Conservation (phyloP, 1,140 invertebrate genomes). For the Eulimnadia texana region DNA sequence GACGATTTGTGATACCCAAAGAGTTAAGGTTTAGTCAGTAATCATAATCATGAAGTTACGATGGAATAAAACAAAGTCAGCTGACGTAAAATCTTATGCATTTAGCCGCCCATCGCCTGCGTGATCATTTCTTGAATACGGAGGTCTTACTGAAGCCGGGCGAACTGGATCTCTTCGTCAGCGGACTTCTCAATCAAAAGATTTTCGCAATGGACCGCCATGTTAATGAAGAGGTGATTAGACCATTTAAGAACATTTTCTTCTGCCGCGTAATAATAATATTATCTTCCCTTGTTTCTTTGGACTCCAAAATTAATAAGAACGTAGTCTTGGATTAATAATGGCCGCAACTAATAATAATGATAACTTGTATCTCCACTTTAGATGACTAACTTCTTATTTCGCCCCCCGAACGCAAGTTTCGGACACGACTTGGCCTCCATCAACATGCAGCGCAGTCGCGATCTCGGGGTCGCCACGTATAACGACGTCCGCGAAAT, state of each 20-base stretch:
- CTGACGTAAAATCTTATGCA: too few species aligned
- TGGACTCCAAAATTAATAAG: background rate
- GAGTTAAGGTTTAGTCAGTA: background rate
- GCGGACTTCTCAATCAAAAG: constrained; percentile 36
- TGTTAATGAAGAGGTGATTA: constrained; percentile 33
- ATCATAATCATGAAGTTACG: constrained; percentile 9
- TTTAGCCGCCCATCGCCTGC: constrained; percentile 32
- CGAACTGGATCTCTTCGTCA: constrained; percentile 34
- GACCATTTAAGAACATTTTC: too few species aligned
- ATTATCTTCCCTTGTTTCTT: too few species aligned
- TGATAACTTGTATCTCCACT: too few species aligned
- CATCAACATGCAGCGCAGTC: constrained; percentile 53
- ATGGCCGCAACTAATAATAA: too few species aligned
- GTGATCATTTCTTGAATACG: constrained; percentile 32
- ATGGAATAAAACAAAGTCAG: constrained; percentile 3
- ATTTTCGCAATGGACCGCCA: constrained; percentile 36
- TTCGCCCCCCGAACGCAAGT: constrained; percentile 27
- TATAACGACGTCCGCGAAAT: constrained; percentile 32
- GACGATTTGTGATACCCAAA: background rate
- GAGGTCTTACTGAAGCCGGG: constrained; percentile 37
- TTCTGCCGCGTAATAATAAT: too few species aligned
- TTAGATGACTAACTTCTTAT: constrained; percentile 31
- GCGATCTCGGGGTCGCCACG: constrained; percentile 34
- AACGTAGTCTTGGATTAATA: background rate
- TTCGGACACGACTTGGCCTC: constrained; percentile 45